Evolutionary conservation across 2,888 invertebrate species (phyloP).

Genomic region (Dynastes maya): DNA sequence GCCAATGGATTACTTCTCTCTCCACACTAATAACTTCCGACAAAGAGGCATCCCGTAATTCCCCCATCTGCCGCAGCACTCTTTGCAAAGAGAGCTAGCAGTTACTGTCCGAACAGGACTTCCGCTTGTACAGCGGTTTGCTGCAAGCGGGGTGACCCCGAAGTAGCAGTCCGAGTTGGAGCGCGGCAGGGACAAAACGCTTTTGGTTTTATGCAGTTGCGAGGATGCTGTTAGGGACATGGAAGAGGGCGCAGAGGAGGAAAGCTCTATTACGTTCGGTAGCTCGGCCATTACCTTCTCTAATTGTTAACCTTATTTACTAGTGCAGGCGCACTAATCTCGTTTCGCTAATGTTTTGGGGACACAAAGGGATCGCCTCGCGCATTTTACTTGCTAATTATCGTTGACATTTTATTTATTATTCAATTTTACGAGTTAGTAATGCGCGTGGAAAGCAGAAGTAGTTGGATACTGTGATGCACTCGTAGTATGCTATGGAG

Average conservation of each 20-base stretch:
- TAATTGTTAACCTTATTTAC: slow-evolving; percentile 57
- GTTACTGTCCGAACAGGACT: slow-evolving; percentile 41
- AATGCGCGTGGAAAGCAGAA: background rate
- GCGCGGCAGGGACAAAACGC: background rate
- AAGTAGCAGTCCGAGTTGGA: background rate
- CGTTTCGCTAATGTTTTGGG: slow-evolving; percentile 58
- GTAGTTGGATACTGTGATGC: background rate
- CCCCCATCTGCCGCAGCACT: slow-evolving; percentile 18
- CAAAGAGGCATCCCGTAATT: slow-evolving; percentile 56
- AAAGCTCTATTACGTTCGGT: slow-evolving; percentile 1
- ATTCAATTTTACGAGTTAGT: slow-evolving; percentile 32
- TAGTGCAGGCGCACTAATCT: slow-evolving; percentile 56
- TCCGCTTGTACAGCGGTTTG: slow-evolving; percentile 17
- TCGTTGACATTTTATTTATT: slow-evolving; percentile 48
- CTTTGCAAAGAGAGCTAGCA: slow-evolving; percentile 30
- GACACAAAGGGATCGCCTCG: slow-evolving; percentile 56
- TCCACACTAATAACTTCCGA: slow-evolving; percentile 38
- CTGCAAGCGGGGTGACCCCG: background rate
- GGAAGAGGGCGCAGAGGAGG: too few relatives aligned
- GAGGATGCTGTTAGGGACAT: too few relatives aligned
- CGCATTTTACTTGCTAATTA: slow-evolving; percentile 52
- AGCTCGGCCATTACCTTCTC: slow-evolving; percentile 42
- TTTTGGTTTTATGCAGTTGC: slow-evolving; percentile 27
- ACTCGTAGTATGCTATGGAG: background rate
- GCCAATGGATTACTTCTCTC: too few relatives aligned